Base-by-base conservation (phyloP, 2,113 vertebrate species). In the Urocynchramus pylzowi region DNA sequence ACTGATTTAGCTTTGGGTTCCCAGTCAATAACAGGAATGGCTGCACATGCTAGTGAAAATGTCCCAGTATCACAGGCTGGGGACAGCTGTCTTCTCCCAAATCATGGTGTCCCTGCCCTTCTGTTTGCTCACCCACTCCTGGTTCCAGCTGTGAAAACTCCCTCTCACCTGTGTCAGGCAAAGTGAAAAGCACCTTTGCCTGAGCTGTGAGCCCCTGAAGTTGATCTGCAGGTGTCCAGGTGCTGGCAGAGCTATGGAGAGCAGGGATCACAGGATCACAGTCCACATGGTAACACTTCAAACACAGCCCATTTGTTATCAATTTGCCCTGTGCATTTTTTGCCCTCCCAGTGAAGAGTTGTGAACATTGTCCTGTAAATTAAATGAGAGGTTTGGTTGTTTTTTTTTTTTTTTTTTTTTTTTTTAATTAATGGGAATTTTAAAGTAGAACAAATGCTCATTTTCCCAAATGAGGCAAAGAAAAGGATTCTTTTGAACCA, bases 191-290 rank as follows among this genome's bases (percentile, higher is more conserved):
- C 37, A 68, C 17, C 21, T 63, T 59, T 81, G 9, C 50, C 18
- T 0, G 0, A 52, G 47, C 20, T 35, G 23, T 67, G 52, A 61
- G 45, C 20, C 21, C 39, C 15, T 3, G 35, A 20, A 27, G n/a
- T 9, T 31, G 57, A 16, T 64, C 57, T 23, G 49, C 10, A 27
- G 52, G 9, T 37, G 7, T 13, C 50, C 16, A 4, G 3, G 20
- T n/a, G 54, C 56, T 54, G 33, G 33, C 64, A 84, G 80, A 77
- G 42, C n/a, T 21, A 2, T 61, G 50, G 39, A 85, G 60, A 47
- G 15, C 61, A n/a, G n/a, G 54, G 41, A 42, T 42, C 41, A 42
- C 41, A 42, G 42, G 50, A 67, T 49, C 50, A n/a, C 87, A 91
- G 24, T 57, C n/a, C 30, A 7, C 1, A 11, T 35, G 60, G n/a